Percentiles rank a stretch among this genome's conserved stretches.
These are phyloP conservation scores for Eriocheir sinensis DNA, from an alignment of 1,140 invertebrate species.

Conservation along the genomic window DNA sequence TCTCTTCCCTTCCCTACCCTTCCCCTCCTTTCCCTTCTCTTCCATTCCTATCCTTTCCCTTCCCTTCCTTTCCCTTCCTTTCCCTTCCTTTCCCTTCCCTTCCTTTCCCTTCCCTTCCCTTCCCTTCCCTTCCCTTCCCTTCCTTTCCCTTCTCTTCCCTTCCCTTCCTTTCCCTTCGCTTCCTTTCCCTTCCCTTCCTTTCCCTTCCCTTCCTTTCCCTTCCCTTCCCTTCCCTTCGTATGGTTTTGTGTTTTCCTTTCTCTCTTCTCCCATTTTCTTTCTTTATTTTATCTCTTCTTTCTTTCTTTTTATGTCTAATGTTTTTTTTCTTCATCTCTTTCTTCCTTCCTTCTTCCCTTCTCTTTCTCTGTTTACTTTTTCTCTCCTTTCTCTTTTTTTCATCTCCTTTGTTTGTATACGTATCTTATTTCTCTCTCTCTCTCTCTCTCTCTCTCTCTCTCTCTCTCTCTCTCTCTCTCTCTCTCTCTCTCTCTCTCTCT, in stretches of 20 bases:
- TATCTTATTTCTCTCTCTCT: too few species aligned
- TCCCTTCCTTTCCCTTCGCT: neutral
- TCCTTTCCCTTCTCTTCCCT: neutral
- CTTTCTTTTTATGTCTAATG: neutral
- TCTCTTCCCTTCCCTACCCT: neutral
- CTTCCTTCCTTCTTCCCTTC: neutral
- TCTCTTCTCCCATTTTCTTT: neutral
- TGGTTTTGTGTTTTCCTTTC: neutral
- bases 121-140: neutral
- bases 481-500: neutral
- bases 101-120: neutral
- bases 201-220: too few species aligned
- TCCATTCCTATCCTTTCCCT: neutral
- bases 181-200: slow-evolving; percentile 30
- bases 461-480: neutral
- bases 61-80: neutral
- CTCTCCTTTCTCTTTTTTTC: too few species aligned
- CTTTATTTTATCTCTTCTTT: neutral
- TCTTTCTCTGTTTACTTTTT: too few species aligned
- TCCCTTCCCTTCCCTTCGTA: neutral
- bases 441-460: too few species aligned
- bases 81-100: neutral
- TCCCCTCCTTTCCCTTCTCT: neutral
- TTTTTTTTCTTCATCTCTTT: neutral
- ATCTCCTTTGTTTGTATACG: too few species aligned